phyloP scores from a whole-genome alignment of 2,888 invertebrate genomes.

The Harpalus rufipes region DNA sequence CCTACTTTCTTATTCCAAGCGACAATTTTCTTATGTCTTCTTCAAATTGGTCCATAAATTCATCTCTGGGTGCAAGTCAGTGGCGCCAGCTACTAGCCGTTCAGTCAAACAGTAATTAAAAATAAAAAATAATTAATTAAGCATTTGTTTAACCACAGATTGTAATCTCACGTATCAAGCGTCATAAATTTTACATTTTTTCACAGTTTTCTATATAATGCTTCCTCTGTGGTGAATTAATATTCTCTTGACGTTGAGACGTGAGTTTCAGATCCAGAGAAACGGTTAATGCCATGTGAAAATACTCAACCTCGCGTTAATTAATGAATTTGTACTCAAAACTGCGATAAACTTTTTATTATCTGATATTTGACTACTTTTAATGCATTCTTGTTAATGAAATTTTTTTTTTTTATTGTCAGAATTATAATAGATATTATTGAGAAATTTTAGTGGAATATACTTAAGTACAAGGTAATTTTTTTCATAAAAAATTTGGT shows the following conservation, averaged over 20 bases:
- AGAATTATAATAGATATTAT: background rate
- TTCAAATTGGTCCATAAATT: constrained; percentile 31
- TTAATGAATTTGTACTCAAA: constrained; percentile 41
- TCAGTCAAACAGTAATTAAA: constrained; percentile 40
- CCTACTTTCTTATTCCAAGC: constrained; percentile 31
- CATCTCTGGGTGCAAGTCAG: constrained; percentile 21
- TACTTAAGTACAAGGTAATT: background rate
- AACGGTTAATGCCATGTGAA: constrained; percentile 40
- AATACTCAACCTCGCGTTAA: constrained; percentile 39
- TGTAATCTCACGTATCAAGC: constrained; percentile 24
- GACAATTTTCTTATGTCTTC: constrained; percentile 17
- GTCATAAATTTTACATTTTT: constrained; percentile 55
- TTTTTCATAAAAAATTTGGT: too few species aligned
- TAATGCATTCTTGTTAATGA: constrained; percentile 17
- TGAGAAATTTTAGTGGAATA: background rate
- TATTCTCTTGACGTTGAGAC: constrained; percentile 34
- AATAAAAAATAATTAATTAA: constrained; percentile 50
- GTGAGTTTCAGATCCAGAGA: constrained; percentile 26
- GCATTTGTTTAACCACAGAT: constrained; percentile 45
- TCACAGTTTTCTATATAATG: constrained; percentile 53
- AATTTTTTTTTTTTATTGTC: constrained; percentile 18
- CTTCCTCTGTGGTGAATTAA: constrained; percentile 38
- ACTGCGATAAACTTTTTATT: constrained; percentile 41
- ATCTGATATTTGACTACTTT: constrained; percentile 30
- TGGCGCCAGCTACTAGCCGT: constrained; percentile 31